Evolutionary conservation across 2,113 vertebrate genomes (phyloP), one percentile per base, ranked within the genome.

Genomic region (Bufo bufo): DNA sequence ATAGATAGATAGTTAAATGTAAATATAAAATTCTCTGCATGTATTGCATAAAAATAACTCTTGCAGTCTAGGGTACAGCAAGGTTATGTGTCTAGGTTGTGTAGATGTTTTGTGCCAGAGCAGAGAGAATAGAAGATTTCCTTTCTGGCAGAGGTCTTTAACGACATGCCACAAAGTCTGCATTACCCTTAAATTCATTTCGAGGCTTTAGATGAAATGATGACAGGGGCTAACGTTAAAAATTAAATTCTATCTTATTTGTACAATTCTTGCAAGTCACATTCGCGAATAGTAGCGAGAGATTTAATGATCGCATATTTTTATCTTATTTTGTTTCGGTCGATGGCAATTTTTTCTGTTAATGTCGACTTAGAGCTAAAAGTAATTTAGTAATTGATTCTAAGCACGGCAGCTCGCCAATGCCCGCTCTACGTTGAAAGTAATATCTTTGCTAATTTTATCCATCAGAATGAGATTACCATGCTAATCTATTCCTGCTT

Each of bases 381-480:
- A 97, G 97, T 99, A 97, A 99, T 99, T 99, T 98, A 97, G 98
- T 99, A 99, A 99, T 99, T 99, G 98, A 99, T 99, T 98, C 97
- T 95, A 96, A 96, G 96, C 96, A 95, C 94, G 94, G 96, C 95
- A 93, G 96, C 94, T 95, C 92, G 92, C 96, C 93, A 97, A 96
- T 97, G 96, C 96, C 96, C 94, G 96, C 93, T 95, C 93, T 95
- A 94, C 95, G 94, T 97, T 96, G 95, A 96, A 96, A 96, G 96
- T 96, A 97, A 97, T 97, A 97, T 96, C 96, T 98, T 97, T 99
- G 97, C 97, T 99, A 97, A 99, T 99, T 97, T 97, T 96, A 98
- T 98, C 96, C 97, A 96, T 94, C 92, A 95, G 95, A 99, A 99
- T 97, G 96, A 98, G 97, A 99, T 99, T 99, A 98, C 95, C 97